These are phyloP conservation scores for Teinopalpus imperialis DNA, from an alignment of 2,888 invertebrate genomes.

Conservation along the genomic window DNA sequence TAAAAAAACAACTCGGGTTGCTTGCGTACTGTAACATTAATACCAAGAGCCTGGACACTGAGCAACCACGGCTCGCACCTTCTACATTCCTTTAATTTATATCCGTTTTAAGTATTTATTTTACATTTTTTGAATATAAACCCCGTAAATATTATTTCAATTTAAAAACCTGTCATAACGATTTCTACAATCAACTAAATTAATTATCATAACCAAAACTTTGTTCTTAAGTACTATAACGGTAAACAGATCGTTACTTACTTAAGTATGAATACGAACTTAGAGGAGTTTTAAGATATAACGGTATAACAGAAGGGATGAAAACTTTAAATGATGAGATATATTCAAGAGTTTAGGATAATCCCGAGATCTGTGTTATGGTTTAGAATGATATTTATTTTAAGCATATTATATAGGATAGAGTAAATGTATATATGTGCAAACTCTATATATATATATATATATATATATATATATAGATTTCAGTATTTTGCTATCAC, in stretches of 20 bases:
- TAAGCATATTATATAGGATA: too few relatives aligned
- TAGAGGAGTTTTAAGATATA: constrained; percentile 27
- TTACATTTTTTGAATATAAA: too few relatives aligned
- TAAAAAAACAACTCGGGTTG: too few relatives aligned
- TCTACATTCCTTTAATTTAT: too few relatives aligned
- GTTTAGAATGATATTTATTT: constrained; percentile 45
- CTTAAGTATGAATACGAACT: constrained; percentile 26
- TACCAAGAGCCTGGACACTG: too few relatives aligned
- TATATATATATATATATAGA: too few relatives aligned
- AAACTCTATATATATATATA: too few relatives aligned
- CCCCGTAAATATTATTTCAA: not conserved
- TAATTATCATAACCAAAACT: constrained; percentile 11
- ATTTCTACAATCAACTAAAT: not conserved
- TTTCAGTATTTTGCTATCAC: too few relatives aligned
- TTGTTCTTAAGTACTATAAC: constrained; percentile 12
- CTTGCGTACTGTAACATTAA: too few relatives aligned
- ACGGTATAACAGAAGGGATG: constrained; percentile 26
- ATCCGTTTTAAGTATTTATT: too few relatives aligned
- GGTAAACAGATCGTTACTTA: constrained; percentile 24
- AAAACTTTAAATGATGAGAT: constrained; percentile 31
- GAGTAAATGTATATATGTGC: too few relatives aligned
- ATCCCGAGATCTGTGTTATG: constrained; percentile 35
- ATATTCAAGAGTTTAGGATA: constrained; percentile 36
- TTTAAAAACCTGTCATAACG: constrained; percentile 4
- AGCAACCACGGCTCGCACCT: too few relatives aligned